Base-by-base conservation (phyloP, 2,888 invertebrate genomes). In the Volucella inanis region DNA sequence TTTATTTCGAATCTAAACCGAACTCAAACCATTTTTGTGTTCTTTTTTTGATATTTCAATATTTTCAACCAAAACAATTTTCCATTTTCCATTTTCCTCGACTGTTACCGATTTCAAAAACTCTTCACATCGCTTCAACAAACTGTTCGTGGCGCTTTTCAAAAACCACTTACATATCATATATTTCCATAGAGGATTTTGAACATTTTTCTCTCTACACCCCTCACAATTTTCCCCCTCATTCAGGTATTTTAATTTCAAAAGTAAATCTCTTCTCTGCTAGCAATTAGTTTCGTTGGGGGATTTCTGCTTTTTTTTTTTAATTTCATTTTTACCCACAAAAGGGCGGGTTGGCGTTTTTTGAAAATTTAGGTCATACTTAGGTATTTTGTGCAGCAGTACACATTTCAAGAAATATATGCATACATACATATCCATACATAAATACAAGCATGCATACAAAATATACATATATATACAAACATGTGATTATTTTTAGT, bases 241-340 rank as follows among this genome's bases (percentile, higher is more conserved):
- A 47, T 57, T 54, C 61, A 68, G 85, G 71, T 65, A 81, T 85
- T 81, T 85, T 80, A 85, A 85, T 85, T 85, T 81, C 59, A 76
- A 76, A 81, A 85, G 85, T 85, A 85, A 76, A 85, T 68, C 79
- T 80, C 80, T 81, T 77, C 81, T 50, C 71, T 62, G 76, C 52
- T 72, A 47, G 72, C 85, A 85, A 85, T 85, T 85, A 85, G 81
- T 85, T 85, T 85, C 72, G 85, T 85, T 81, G 67, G 52, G 76
- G 59, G 18, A 22, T 80, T 59, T 68, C 39, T 61, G 9, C 52
- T 45, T 45, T 6, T 45, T 10, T 12, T 45, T 45, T 45, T n/a
- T 2, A 59, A 41, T 62, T n/a, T 18, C 52, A 54, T 55, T 45
- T 15, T 11, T 18, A 31, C 8, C 1, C 8, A 39, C n/a, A 43